A percentile compares a stretch with the other conserved stretches of the same genome.
These are phyloP conservation scores for Spheniscus mendiculus DNA, from an alignment of 2,113 vertebrate genomes.

Conservation along the genomic window DNA sequence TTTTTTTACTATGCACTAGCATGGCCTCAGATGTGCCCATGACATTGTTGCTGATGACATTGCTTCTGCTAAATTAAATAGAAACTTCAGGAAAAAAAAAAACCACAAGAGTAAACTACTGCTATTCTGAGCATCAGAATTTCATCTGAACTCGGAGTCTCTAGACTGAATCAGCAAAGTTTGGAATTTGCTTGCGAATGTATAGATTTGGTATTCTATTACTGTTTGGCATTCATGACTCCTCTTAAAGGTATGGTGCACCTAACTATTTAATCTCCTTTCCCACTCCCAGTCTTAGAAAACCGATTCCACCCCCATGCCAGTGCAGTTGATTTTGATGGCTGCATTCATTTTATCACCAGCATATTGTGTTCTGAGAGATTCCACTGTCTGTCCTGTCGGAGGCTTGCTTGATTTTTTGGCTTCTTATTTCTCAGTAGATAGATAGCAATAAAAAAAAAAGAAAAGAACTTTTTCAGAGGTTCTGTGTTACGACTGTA, in stretches of 20 bases:
- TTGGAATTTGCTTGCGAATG: constrained; percentile 70
- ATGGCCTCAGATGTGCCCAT: constrained; percentile 79
- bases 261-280: constrained; percentile 68
- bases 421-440: constrained; percentile 84
- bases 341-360: constrained; percentile 82
- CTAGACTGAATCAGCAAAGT: constrained; percentile 71
- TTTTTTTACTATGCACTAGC: constrained; percentile 74
- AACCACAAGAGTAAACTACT: constrained; percentile 47
- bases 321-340: constrained; percentile 74
- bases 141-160: constrained; percentile 72
- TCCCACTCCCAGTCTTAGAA: constrained; percentile 59
- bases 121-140: constrained; percentile 74
- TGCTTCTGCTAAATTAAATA: constrained; percentile 78
- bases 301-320: constrained; percentile 66
- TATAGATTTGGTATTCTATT: constrained; percentile 71
- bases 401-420: constrained; percentile 79
- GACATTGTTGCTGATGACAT: constrained; percentile 77
- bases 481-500: constrained; percentile 84
- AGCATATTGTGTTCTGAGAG: constrained; percentile 83
- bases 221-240: constrained; percentile 79
- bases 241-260: constrained; percentile 64
- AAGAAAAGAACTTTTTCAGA: constrained; percentile 84
- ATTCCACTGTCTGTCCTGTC: constrained; percentile 80
- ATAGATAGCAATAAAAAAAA: constrained; percentile 95
- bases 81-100: constrained; percentile 69